Evolutionary conservation across 2,888 invertebrate species (phyloP), one percentile per base, ranked within the genome.

Genomic region (Agapostemon virescens): DNA sequence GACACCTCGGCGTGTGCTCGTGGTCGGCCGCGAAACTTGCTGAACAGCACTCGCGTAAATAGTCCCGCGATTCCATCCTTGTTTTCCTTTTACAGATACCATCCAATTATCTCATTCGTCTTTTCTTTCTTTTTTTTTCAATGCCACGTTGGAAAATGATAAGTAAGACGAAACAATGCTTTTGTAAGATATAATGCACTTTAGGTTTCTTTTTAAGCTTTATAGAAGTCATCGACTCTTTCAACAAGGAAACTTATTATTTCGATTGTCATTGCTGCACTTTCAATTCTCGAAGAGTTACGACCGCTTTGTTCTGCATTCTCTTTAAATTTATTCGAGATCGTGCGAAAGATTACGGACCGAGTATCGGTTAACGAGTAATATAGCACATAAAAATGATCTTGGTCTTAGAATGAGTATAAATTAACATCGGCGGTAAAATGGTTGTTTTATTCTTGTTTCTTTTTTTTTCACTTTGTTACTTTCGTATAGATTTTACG

Each of bases 221-320:
- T 87, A 86, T 81, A 84, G 84, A 87, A 87, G 73, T 82, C 82
- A 74, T 84, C 81, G 79, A 77, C 71, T 81, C 80, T 67, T 77
- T 77, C 70, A 76, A 83, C 84, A 87, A 89, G 89, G 86, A 85
- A 86, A 86, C 69, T 77, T 89, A 87, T 86, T 91, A 90, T 88
- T 90, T 91, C 90, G 92, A 92, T 92, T 92, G 92, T 92, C 92
- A 90, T 91, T 91, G 92, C 92, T 92, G 90, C 90, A 92, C 92
- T 92, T 92, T 92, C 92, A 89, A 88, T 88, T 87, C 82, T 75
- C 72, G 79, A 82, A 78, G 63, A 77, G 70, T 64, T 66, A 72
- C 74, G 64, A 77, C 66, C 33, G 72, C 69, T 42, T 52, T 67
- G 73, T 71, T 77, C 71, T 74, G 81, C 80, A 63, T 79, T 73